Base-by-base conservation (phyloP, 2,888 invertebrate species). In the Drosophila flavopinicola region DNA sequence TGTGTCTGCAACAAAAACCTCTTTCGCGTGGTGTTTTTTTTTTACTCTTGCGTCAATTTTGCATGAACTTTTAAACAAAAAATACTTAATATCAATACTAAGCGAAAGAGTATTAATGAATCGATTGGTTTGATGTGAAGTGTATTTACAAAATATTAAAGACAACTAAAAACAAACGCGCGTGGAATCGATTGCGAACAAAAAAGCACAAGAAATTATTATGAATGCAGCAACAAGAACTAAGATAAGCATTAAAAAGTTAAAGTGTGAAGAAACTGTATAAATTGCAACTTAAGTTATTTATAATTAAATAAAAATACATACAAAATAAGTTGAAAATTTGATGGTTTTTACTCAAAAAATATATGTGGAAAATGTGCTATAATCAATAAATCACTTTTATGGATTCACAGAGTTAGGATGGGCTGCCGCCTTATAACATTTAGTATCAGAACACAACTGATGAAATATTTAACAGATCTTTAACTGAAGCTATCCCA, bases 261-360 rank as follows among this genome's bases (percentile, higher is more conserved):
- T 84, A 68, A 74, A 45, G 80, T 66, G 73, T 75, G 78, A 60
- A 52, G 57, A 63, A 69, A 87, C 83, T 85, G 85, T 88, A 90
- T 88, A 89, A 80, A 88, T 89, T 85, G 86, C 66, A 88, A 88
- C 77, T 85, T 89, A 90, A 90, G 90, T 90, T 90, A 90, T 90
- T 90, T 90, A 90, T 90, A 90, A 90, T 88, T 90, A 89, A 90
- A 90, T 87, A 86, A 89, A 89, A 82, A 49, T 80, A 77, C 65
- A 89, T 82, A 85, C 56, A 78, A 78, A 80, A 80, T 70, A 84
- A 82, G 86, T 75, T 68, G 66, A 66, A 66, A 65, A 49, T 17
- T 9, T 20, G n/a, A n/a, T 30, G 7, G 17, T 29, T 35, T 68
- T 68, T 38, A 9, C 4, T 30, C n/a, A n/a, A n/a, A 29, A 7